Conservation (phyloP, 2,888 invertebrate genomes). For the Deroplatys truncata region DNA sequence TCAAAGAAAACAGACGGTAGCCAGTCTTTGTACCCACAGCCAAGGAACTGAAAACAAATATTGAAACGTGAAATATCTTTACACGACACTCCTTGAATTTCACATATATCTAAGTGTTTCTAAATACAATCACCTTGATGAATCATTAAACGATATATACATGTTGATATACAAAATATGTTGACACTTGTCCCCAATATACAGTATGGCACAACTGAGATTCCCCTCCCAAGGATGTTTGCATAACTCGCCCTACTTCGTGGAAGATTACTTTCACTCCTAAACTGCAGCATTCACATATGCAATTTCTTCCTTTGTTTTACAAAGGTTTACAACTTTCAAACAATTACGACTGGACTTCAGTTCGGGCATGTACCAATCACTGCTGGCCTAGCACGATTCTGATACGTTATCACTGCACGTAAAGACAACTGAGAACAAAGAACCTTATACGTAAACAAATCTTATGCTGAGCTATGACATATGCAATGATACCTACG, state of each 20-base stretch:
- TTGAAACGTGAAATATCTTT: neutral
- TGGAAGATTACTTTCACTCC: conserved; percentile 27
- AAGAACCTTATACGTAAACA: neutral
- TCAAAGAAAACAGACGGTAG: conserved; percentile 83
- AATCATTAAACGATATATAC: conserved; percentile 7
- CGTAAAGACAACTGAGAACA: neutral
- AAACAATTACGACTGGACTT: neutral
- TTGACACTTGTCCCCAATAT: neutral
- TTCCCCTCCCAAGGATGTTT: conserved; percentile 20
- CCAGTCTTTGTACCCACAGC: conserved; percentile 90
- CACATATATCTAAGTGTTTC: neutral
- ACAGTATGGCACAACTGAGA: neutral
- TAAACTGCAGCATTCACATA: neutral
- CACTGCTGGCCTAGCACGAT: neutral
- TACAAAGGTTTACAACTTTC: neutral
- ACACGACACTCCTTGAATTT: neutral
- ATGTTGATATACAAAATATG: neutral
- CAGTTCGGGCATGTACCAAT: neutral
- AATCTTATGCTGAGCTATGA: neutral
- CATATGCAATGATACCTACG: conserved; percentile 66
- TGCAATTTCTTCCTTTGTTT: neutral
- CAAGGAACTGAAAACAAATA: conserved; percentile 63
- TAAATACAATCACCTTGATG: neutral
- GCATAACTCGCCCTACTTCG: conserved; percentile 29
- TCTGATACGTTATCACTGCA: neutral